Evolutionary conservation across 2,797 vertebrate species (phyloP), one percentile per base, ranked within the genome.

Genomic region (Linurgus olivaceus): DNA sequence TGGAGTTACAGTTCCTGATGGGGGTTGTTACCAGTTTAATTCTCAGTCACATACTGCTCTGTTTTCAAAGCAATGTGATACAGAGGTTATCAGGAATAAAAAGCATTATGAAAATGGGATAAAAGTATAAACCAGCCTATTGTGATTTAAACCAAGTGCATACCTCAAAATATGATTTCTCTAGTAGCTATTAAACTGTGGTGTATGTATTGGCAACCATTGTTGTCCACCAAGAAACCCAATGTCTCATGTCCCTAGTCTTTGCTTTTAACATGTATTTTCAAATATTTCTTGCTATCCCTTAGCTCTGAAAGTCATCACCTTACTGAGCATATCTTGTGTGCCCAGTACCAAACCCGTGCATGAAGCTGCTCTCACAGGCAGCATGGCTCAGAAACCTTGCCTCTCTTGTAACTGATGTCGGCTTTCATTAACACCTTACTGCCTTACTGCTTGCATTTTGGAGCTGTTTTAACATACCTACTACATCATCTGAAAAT

Each of bases 271-370:
- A 48, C 9, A 26, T 67, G 29, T 78, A 7, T 70, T 88, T 88
- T 57, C 42, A 72, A 68, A 55, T 26, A 26, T 50, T 86, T 74
- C 68, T 83, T 8, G 2, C 33, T 33, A 1, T 55, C 16, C 1
- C 40, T 59, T 45, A 37, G 18, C 31, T 88, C n/a, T 78, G 42
- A 74, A 58, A 86, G 21, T 57, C 24, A 10, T 18, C 63, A 50
- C 25, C 17, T 62, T 51, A 4, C 18, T 67, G 59, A 74, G 40
- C 14, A 29, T 0, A 0, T 58, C 71, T 31, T 1, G 3, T 15
- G 58, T 59, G n/a, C 17, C 26, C 3, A 6, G 47, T 47, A 38
- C n/a, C 0, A 2, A 76, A 47, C 7, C 24, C n/a, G 6, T 11
- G 19, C 18, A 4, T 10, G 17, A 65, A 67, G 17, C 28, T 51